These are phyloP conservation scores for Sinocyclocheilus rhinocerous DNA, from an alignment of 2,113 vertebrate genomes.

Conservation along the genomic window DNA sequence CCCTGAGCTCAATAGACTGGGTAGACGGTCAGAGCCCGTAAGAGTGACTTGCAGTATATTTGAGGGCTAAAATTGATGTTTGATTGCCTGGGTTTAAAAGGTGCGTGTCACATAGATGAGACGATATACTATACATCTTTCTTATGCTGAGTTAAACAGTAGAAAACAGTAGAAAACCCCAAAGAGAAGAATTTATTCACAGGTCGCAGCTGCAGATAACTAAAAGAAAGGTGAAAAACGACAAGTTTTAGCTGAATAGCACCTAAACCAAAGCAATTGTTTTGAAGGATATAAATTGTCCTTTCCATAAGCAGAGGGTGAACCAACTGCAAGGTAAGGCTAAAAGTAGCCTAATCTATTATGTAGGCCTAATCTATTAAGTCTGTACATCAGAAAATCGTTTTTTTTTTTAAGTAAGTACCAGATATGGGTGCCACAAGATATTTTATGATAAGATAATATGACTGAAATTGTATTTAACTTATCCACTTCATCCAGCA, in stretches of 20 bases:
- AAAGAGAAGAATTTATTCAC: not conserved
- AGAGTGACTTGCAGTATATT: not conserved
- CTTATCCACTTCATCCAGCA: no score
- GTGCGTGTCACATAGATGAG: not conserved
- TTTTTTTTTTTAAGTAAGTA: no score
- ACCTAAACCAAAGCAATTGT: not conserved
- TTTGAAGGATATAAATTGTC: no score
- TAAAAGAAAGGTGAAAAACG: not conserved
- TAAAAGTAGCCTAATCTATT: no score
- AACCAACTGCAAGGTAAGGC: no score
- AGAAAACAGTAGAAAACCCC: not conserved
- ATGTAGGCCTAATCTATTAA: no score
- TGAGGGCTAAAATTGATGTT: not conserved
- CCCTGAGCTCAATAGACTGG: not conserved
- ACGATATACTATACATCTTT: no score
- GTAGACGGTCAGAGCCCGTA: not conserved
- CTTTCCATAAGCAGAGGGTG: no score
- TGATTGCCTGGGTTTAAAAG: not conserved
- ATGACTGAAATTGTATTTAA: no score
- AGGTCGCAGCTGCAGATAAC: not conserved
- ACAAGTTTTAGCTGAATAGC: not conserved
- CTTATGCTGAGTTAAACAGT: not conserved
- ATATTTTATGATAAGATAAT: no score
- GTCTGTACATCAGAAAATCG: no score
- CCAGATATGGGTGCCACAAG: no score